Conservation (phyloP, 2,113 vertebrate species). For the Corythornis madagascariensis region DNA sequence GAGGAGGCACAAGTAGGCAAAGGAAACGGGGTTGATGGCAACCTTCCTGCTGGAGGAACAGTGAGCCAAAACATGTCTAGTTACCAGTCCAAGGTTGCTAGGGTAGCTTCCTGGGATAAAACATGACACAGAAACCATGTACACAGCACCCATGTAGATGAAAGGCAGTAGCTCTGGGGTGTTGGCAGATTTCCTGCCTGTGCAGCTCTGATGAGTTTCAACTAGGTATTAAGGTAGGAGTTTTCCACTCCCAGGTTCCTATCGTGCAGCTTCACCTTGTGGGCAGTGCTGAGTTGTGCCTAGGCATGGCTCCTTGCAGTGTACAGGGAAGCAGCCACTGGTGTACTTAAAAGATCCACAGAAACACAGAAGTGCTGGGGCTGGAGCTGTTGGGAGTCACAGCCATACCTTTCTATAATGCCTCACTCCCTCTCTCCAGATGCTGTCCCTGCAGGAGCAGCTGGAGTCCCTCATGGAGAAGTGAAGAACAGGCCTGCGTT, state of each 20-base stretch:
- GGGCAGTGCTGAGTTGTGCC: not conserved
- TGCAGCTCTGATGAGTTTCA: not conserved
- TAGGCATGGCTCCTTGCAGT: fast-evolving
- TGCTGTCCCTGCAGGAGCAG: slow-evolving; percentile 95
- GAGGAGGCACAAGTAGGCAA: not conserved
- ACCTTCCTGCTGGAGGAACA: not conserved
- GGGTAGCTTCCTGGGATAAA: not conserved
- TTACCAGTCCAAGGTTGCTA: not conserved
- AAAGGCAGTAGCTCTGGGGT: not conserved
- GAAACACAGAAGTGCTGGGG: not conserved
- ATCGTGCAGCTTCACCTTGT: not conserved
- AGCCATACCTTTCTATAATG: not conserved
- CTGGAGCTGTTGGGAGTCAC: slow-evolving; percentile 27
- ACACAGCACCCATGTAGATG: too few relatives aligned
- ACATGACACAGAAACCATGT: not conserved
- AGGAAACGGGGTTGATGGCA: not conserved
- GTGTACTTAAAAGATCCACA: not conserved
- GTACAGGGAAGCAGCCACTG: not conserved
- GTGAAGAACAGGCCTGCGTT: slow-evolving; percentile 54
- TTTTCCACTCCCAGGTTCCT: not conserved
- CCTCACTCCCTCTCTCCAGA: slow-evolving; percentile 68
- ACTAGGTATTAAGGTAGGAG: not conserved
- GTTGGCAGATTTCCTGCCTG: not conserved
- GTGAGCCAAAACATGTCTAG: not conserved
- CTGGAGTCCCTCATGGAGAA: slow-evolving; percentile 94